These are phyloP conservation scores for Tholera decimalis DNA, from an alignment of 2,888 invertebrate species.

Conservation along the genomic window DNA sequence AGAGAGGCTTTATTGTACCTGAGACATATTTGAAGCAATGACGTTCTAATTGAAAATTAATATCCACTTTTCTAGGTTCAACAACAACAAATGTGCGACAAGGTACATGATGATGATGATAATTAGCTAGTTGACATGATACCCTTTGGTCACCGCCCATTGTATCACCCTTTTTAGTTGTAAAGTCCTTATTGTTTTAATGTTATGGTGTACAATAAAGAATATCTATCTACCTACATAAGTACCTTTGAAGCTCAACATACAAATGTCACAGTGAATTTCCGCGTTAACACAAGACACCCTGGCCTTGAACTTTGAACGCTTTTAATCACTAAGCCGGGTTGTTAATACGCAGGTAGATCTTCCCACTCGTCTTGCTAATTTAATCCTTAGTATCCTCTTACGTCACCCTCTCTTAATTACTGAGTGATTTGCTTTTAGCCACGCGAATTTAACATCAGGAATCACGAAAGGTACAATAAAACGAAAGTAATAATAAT, in stretches of 20 bases:
- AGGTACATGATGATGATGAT: no score
- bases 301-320: constrained; percentile 38
- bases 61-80: no score
- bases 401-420: constrained; percentile 31
- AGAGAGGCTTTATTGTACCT: no score
- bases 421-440: constrained; percentile 25
- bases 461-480: neutral
- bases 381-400: constrained; percentile 42
- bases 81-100: no score
- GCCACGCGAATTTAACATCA: constrained; percentile 9
- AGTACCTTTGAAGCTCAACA: neutral
- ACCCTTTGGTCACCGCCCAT: no score
- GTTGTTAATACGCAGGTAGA: constrained; percentile 33
- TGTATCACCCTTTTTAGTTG: no score
- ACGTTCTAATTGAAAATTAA: no score
- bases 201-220: no score
- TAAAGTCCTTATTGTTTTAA: no score
- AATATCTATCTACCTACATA: neutral
- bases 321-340: constrained; percentile 42
- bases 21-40: no score
- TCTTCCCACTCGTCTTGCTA: constrained; percentile 33
- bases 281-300: constrained; percentile 6
- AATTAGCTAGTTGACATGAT: no score
- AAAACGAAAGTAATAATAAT: neutral
- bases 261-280: constrained; percentile 7